Evolutionary conservation across 2,888 invertebrate species (phyloP), one percentile per base, ranked within the genome.

Genomic region (Lithophane socia): DNA sequence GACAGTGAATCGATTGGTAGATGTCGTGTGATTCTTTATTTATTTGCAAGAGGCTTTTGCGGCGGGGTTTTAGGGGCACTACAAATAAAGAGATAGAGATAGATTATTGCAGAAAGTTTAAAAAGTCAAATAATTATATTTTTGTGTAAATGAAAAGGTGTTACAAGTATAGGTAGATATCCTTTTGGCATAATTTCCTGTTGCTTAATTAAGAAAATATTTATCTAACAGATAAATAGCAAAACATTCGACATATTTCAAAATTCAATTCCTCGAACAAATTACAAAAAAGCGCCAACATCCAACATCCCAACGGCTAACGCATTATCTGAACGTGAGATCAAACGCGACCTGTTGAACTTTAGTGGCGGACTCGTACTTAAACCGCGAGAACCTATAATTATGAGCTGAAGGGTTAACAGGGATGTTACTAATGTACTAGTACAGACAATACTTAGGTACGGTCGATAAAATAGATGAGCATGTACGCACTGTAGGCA

Each of bases 321-420:
- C 61, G 58, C 61, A 76, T 77, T 78, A 67, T 60, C 63, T 61
- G 84, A 71, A 60, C 83, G 83, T 84, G 83, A 78, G 83, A 84
- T 84, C 78, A 81, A 75, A 47, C 56, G 5, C 21, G 85, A 84
- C 83, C 83, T 85, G 12, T 84, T 84, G 83, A 83, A 77, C 85
- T 61, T 61, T 74, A 68, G 66, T 49, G n/a, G n/a, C 72, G 68
- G 64, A 80, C 64, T 73, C 80, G 68, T 77, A 72, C 70, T 76
- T 76, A 54, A 37, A 1, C 56, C 49, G n/a, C 58, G 85, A 84
- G 84, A 84, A 82, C 83, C 73, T 78, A 56, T 84, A 84, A 84
- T 84, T 84, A 84, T 44, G 56, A 60, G 71, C 16, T 64, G 71
- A 77, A 58, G 81, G 84, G 81, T 72, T 84, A 81, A 84, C 68